These are phyloP conservation scores for Datnioides undecimradiatus DNA, from an alignment of 2,113 vertebrate species.

Conservation along the genomic window DNA sequence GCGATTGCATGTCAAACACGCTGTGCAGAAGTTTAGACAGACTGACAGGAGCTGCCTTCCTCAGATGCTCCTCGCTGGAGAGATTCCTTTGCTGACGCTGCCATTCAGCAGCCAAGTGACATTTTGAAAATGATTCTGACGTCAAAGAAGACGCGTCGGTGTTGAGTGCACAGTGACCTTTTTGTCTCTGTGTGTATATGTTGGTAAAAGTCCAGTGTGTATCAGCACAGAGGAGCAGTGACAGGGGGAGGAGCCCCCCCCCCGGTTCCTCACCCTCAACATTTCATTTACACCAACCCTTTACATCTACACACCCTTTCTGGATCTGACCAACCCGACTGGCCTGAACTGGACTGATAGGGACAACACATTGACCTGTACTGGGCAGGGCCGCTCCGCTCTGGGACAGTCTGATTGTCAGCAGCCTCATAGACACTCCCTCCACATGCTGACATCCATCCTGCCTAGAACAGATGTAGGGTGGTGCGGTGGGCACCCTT, in stretches of 20 bases:
- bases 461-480: conserved; percentile 72
- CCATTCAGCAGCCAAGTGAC: conserved; percentile 67
- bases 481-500: conserved; percentile 37
- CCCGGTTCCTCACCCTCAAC: conserved; percentile 46
- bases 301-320: conserved; percentile 31
- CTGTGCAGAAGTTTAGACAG: conserved; percentile 1
- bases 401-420: conserved; percentile 75
- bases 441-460: conserved; percentile 74
- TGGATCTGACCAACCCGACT: conserved; percentile 31
- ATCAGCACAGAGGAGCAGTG: conserved; percentile 50
- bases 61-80: conserved; percentile 37
- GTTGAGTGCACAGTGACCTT: conserved; percentile 66
- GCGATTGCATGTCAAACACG: conserved; percentile 13
- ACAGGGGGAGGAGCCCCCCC: conserved; percentile 14
- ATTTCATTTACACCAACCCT: conserved; percentile 44
- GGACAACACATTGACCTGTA: conserved; percentile 48
- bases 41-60: conserved; percentile 39
- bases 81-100: conserved; percentile 52
- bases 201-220: conserved; percentile 68
- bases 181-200: conserved; percentile 61
- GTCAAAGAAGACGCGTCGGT: conserved; percentile 50
- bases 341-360: conserved; percentile 35
- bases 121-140: conserved; percentile 71
- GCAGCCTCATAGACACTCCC: conserved; percentile 65
- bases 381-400: conserved; percentile 44